Base-by-base conservation (phyloP, 2,113 vertebrate genomes). In the Panthera uncia region DNA sequence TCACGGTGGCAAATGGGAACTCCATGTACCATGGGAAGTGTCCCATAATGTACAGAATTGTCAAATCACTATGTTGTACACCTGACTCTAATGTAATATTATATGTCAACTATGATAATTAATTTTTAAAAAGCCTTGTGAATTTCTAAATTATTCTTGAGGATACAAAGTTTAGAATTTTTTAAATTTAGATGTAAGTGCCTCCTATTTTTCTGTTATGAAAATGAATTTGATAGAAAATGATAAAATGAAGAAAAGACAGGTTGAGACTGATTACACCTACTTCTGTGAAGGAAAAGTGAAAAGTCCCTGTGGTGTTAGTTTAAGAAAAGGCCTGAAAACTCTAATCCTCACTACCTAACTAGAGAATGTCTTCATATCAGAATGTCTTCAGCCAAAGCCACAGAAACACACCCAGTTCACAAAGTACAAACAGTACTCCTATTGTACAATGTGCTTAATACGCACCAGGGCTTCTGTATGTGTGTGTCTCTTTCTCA, bases 101-200 rank as follows among this genome's bases (percentile, higher is more conserved):
- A 21, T 73, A 73, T 38, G 19, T 73, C 69, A 38, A 38, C 11
- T 73, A 73, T 25, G 45, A 9, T 45, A 38, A 73, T 38, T 38
- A 71, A 36, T 74, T 41, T 41, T 41, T 71, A 38, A 78, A 82
- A 91, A 91, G 10, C 36, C 21, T 41, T 33, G 33, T 86, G 50
- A 66, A 76, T 82, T 96, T 89, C 89, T 83, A 87, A 69, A n/a
- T 90, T 93, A 96, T 73, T 85, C 79, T 80, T 89, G 18, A 95
- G 18, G 41, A 95, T 66, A 29, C 38, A 7, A 91, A 88, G 21
- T 65, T n/a, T 89, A 33, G 36, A 95, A 89, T 41, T 87, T 93
- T 73, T 85, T 41, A 45, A 93, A 89, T 50, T 78, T 78, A 41
- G 10, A 5, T 57, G 3, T 50, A 61, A 79, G 7, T 82, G 41